Conservation (phyloP, 2,113 vertebrate species). For the Syrmaticus mikado region DNA sequence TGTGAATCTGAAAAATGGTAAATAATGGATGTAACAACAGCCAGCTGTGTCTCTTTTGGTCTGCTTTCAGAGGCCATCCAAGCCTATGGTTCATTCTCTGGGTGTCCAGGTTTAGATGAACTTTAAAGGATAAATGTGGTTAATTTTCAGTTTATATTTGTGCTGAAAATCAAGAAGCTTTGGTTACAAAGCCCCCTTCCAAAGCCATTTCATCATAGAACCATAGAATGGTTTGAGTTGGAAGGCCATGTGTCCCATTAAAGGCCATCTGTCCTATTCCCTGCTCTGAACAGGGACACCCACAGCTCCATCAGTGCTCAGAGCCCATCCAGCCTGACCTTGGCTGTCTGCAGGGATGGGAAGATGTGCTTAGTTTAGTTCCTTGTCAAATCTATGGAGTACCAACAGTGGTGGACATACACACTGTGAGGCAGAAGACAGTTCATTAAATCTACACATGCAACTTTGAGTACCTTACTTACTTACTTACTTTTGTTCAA, state of each 20-base stretch:
- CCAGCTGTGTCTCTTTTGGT: background rate
- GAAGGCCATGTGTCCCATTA: too few relatives aligned
- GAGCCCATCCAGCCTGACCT: too few relatives aligned
- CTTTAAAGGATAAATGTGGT: background rate
- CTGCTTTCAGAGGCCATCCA: background rate
- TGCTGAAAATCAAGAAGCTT: background rate
- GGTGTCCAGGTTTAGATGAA: background rate
- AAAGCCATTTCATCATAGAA: background rate
- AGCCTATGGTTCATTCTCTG: background rate
- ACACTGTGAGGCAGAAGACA: background rate
- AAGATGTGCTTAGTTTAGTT: background rate
- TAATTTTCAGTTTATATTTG: background rate
- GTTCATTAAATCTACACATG: background rate
- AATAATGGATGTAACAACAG: background rate
- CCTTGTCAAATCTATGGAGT: background rate
- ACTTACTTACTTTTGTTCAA: background rate
- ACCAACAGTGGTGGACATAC: background rate
- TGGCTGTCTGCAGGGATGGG: too few relatives aligned
- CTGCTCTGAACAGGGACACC: too few relatives aligned
- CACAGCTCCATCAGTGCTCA: too few relatives aligned
- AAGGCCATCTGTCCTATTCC: too few relatives aligned
- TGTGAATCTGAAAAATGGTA: background rate
- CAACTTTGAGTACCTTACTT: background rate
- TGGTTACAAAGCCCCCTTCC: background rate
- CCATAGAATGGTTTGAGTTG: too few relatives aligned